Base-by-base conservation (phyloP, 2,797 vertebrate species). In the Sebastolobus alascanus region DNA sequence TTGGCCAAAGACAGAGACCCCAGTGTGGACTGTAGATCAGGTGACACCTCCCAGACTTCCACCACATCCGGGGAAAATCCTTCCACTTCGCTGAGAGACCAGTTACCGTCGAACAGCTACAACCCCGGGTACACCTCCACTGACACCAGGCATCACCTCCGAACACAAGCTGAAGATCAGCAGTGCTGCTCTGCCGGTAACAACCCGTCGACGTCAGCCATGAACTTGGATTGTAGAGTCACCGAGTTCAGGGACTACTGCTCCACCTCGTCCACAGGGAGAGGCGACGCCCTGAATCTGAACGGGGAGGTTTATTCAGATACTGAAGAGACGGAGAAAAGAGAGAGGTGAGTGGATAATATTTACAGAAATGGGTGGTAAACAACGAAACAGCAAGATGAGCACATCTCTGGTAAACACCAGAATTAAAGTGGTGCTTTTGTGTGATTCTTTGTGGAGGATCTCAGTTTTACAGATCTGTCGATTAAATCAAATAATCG, bases 1-100 rank as follows among this genome's bases (percentile, higher is more conserved):
- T 22, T 89, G 55, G 69, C 88, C 79, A 91, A 81, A 67, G 93
- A 95, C 1, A 89, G 66, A 6, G 86, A 88, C n/a, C 50, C 76
- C 2, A 69, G 67, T 20, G 33, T 90, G 31, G 77, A 14, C 64
- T 75, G 25, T 13, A 66, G 25, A 3, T 66, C 63, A 55, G 60
- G 16, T 10, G 55, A 82, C 33, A 54, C 31, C 40, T 40, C 60
- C 68, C 65, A 54, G 55, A 65, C 83, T 7, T 74, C 73, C 27
- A 50, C 71, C 31, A 13, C 8, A 0, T 3, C 73, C 11, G 29
- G 3, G 38, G 79, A 63, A 35, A 18, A 20, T 60, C 33, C 60
- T 12, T 11, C 65, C 7, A 4, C 63, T 68, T 73, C 64, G 2
- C 60, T 40, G 8, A 64, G 82, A 52, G 58, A 14, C 27, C 56